A percentile compares a stretch with the other conserved stretches of the same genome.
These are phyloP conservation scores for Barnardius zonarius DNA, from an alignment of 2,113 vertebrate species.

Conservation along the genomic window DNA sequence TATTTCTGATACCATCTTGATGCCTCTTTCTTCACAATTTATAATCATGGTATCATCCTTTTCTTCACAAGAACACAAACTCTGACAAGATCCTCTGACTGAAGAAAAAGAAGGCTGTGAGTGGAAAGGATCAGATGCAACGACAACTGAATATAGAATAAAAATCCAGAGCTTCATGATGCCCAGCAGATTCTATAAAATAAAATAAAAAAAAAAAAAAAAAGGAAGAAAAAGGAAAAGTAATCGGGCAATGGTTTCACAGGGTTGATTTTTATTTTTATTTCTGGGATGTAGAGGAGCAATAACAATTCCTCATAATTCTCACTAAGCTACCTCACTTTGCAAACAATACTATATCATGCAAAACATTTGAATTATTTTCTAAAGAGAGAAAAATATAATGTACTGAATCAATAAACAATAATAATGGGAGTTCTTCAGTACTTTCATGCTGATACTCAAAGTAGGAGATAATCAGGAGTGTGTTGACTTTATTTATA, in stretches of 20 bases:
- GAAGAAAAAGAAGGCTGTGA: conserved; percentile 74
- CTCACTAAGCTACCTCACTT: background rate
- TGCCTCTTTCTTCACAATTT: conserved; percentile 90
- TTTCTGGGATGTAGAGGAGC: rapidly evolving
- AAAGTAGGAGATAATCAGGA: background rate
- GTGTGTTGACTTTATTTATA: background rate
- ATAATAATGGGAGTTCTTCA: background rate
- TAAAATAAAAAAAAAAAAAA: too few relatives aligned
- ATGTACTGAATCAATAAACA: background rate
- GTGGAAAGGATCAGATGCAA: conserved; percentile 73
- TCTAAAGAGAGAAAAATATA: background rate
- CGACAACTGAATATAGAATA: conserved; percentile 77
- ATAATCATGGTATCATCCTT: conserved; percentile 88
- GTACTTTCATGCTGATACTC: background rate
- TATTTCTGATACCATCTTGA: conserved; percentile 88
- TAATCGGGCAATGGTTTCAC: background rate
- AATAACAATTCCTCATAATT: background rate
- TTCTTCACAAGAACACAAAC: conserved; percentile 87
- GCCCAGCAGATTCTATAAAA: conserved; percentile 40
- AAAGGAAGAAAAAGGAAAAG: background rate
- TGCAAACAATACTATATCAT: rapidly evolving
- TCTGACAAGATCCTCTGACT: conserved; percentile 82
- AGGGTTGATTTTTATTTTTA: background rate
- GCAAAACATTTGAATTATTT: background rate
- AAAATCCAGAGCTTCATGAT: conserved; percentile 87